A percentile compares a stretch with the other conserved stretches of the same genome.
Conservation (phyloP, 2,113 vertebrate species). For the Melanotaenia duboulayi region DNA sequence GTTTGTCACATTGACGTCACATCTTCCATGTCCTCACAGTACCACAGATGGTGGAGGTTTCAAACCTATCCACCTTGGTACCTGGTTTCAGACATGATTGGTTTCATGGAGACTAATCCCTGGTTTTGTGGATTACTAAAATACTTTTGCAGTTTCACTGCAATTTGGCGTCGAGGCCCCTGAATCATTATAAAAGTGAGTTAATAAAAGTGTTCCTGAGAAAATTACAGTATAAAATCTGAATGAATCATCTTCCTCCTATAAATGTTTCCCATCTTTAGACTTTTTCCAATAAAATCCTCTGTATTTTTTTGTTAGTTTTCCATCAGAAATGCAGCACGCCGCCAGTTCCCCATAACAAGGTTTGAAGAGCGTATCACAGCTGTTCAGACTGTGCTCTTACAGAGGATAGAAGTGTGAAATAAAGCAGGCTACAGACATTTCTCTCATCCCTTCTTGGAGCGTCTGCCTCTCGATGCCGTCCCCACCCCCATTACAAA, state of each 20-base stretch:
- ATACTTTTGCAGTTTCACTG: too few species aligned
- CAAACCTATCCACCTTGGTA: too few species aligned
- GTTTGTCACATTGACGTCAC: too few species aligned
- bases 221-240: slow-evolving; percentile 48
- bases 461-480: slow-evolving; percentile 57
- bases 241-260: slow-evolving; percentile 1
- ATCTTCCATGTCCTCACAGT: too few species aligned
- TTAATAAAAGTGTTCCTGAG: slow-evolving; percentile 46
- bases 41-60: too few species aligned
- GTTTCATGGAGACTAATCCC: too few species aligned
- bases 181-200: slow-evolving; percentile 37
- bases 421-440: slow-evolving; percentile 70
- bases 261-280: slow-evolving; percentile 51
- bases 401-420: slow-evolving; percentile 67
- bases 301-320: slow-evolving; percentile 50
- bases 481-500: slow-evolving; percentile 73
- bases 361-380: slow-evolving; percentile 66
- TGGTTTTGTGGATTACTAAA: too few species aligned
- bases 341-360: slow-evolving; percentile 53
- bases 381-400: slow-evolving; percentile 69
- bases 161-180: too few species aligned
- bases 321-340: slow-evolving; percentile 66
- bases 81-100: too few species aligned
- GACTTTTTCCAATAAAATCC: slow-evolving; percentile 32
- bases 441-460: slow-evolving; percentile 61